A percentile compares a stretch with the other conserved stretches of the same genome.
Evolutionary conservation across 2,888 invertebrate species (phyloP).

Genomic region (Orthonychiurus folsomi): DNA sequence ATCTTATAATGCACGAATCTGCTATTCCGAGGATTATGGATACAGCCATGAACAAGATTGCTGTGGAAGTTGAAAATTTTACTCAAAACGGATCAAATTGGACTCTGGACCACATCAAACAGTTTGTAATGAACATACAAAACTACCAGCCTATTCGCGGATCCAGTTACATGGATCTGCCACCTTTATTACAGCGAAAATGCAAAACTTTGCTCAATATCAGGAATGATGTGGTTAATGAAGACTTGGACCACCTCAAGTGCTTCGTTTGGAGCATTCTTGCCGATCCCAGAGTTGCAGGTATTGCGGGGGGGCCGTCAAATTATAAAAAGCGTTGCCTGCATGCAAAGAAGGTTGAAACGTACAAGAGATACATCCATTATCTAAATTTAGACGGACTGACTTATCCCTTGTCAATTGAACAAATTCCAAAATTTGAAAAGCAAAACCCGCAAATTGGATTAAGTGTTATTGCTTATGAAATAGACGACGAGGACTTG

Average conservation of each 20-base stretch:
- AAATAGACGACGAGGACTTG: no score
- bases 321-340: background rate
- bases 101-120: background rate
- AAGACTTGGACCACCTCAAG: background rate
- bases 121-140: background rate
- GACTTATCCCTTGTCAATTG: slow-evolving; percentile 9
- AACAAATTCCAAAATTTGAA: slow-evolving; percentile 10
- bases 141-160: background rate
- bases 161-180: background rate
- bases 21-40: background rate
- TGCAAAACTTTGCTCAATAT: background rate
- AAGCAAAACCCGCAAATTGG: slow-evolving; percentile 10
- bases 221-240: background rate
- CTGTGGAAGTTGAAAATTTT: background rate
- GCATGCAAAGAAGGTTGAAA: background rate
- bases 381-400: slow-evolving; percentile 13
- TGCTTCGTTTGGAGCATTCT: slow-evolving; percentile 6
- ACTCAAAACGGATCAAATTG: background rate
- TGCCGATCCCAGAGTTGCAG: background rate
- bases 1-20: background rate
- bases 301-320: background rate
- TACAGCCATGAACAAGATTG: background rate
- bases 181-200: background rate
- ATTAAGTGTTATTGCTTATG: slow-evolving; percentile 11
- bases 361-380: background rate